phyloP scores from a whole-genome alignment of 2,797 vertebrate species.

The Euphonia xanthogaster region DNA sequence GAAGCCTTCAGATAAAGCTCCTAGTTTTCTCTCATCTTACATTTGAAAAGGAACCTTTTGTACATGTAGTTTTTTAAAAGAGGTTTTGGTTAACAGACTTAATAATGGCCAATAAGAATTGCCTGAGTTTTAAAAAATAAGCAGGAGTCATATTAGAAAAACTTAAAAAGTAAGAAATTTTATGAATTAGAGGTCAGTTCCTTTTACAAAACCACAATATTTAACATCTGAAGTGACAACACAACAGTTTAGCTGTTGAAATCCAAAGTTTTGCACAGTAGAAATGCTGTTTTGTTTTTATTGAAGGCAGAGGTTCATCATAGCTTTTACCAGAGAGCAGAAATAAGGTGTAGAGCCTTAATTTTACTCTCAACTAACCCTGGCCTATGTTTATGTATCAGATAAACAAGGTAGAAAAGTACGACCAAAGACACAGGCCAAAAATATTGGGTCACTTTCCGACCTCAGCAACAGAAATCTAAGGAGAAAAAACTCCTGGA shows the following conservation, averaged over 20 bases:
- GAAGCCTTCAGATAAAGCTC: not conserved
- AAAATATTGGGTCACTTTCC: not conserved
- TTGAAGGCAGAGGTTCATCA: not conserved
- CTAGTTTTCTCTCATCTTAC: not conserved
- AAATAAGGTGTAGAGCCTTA: not conserved
- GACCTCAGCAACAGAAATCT: slow-evolving; percentile 7
- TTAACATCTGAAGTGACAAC: not conserved
- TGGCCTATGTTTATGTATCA: not conserved
- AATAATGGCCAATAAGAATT: not conserved
- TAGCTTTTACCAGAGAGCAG: not conserved
- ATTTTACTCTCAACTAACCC: not conserved
- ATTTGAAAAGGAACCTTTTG: not conserved
- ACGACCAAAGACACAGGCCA: not conserved
- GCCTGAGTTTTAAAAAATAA: not conserved
- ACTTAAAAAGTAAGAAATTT: not conserved
- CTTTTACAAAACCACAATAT: not conserved
- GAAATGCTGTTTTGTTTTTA: not conserved
- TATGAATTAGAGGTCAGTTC: not conserved
- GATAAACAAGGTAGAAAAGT: not conserved
- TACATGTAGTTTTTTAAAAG: not conserved
- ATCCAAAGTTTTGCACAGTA: not conserved
- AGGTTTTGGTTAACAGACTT: not conserved
- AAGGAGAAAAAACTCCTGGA: slow-evolving; percentile 10
- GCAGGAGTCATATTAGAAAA: not conserved
- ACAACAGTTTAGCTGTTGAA: not conserved